Base-by-base conservation (phyloP, 2,888 invertebrate genomes). In the Trachelus tabidus region DNA sequence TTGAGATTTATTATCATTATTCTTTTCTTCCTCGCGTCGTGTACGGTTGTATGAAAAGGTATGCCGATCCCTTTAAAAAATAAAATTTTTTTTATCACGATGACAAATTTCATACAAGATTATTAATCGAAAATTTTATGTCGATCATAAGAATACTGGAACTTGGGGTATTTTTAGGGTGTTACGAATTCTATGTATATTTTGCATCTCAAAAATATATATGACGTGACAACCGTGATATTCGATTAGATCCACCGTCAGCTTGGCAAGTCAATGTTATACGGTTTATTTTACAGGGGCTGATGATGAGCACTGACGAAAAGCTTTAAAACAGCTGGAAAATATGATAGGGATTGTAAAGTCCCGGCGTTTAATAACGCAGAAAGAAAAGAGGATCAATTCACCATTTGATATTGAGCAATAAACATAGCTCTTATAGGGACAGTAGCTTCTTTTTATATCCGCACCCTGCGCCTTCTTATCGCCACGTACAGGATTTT, bases 371-470 rank as follows among this genome's bases (percentile, higher is more conserved):
- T 71, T 71, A 71, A 71, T 71, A 71, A 71, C 35, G 74, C 35
- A 74, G 34, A 74, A 74, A 35, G 12, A 35, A 74, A 74, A 34
- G 34, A 34, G 37, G 74, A 15, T 35, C 35, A 35, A 74, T 74
- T 23, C 11, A 9, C n/a, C 35, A 74, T 74, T 74, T 74, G 12
- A 35, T 74, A 74, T 74, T 34, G 74, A 33, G 74, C 74, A 35
- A 74, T 74, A 74, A 74, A 74, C 37, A 11, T 34, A 2, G 30
- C 31, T 74, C 56, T 74, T 74, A 74, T 74, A 35, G 12, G 74
- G 34, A 23, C 6, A 15, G 15, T 11, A 30, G 35, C 34, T 34
- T 11, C 34, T 34, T 74, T 74, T 35, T 74, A 74, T 34, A 11
- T 34, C 74, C 73, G 4, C 12, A 12, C 34, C 35, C 74, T 6